Evolutionary conservation across 1,140 invertebrate species (phyloP), one percentile per base, ranked within the genome.

Genomic region (Drosophila elegans): DNA sequence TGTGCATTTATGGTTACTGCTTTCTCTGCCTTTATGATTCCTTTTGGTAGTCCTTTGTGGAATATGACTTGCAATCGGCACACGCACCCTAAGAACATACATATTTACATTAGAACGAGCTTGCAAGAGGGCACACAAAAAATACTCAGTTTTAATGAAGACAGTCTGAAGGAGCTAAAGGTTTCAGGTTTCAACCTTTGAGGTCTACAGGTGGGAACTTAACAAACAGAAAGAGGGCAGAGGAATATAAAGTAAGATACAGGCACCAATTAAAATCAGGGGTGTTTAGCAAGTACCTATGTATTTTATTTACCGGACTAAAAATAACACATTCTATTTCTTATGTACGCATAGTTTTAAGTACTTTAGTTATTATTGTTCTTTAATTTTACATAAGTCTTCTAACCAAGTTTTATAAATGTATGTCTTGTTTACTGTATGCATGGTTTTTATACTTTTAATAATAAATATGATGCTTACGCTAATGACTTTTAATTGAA

Each of bases 1-100:
- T 75, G 72, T 75, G 73, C 73, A 75, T 62, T 75, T 75, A 75
- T 66, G 67, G 69, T 74, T 74, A 74, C 57, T 54, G 51, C 57
- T 56, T 32, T 32, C 7, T 38, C 68, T 55, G 52, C 44, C 69
- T 74, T 42, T 60, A 63, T 60, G 41, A 55, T 44, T 46, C 51
- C 67, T 27, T 56, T 46, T 66, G 13, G n/a, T 41, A 3, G 38
- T 34, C 51, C 34, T 48, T 25, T n/a, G 21, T 46, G 44, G 44
- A 46, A 46, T 42, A 57, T 57, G 25, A 45, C 60, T 68, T 64
- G 64, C 64, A 68, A 27, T 66, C 66, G 64, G 38, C 64, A 53
- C 64, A 68, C 64, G 61, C 61, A 68, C 25, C 39, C 36, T 27
- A n/a, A 63, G 29, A 25, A 60, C 12, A 63, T 21, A 60, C 12